Base-by-base conservation (phyloP, 2,888 invertebrate genomes). In the Ecliptopera silaceata region DNA sequence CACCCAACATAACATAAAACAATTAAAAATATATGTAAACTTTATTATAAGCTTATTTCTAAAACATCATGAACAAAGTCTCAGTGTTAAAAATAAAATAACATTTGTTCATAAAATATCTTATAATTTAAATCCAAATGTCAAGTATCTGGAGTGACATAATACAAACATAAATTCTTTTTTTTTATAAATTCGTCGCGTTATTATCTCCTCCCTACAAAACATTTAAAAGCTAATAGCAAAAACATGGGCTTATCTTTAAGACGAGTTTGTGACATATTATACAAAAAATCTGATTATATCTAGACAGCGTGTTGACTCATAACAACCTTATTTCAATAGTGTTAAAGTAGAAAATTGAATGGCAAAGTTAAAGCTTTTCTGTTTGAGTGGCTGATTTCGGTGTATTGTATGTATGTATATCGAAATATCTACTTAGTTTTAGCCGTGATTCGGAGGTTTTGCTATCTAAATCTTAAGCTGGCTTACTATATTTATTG, bases 231-330 rank as follows among this genome's bases (percentile, higher is more conserved):
- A 66, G 69, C 58, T 70, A 70, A 75, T 66, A 76, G 74, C 72
- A 71, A 81, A 79, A 77, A 77, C 71, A 64, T 62, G 58, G 36
- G 55, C 52, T 58, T 70, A 79, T 74, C 74, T 55, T 32, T 55
- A 74, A 82, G 81, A 78, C 78, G 64, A 70, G 72, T 72, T 73
- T 72, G 74, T 69, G 80, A 77, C 72, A 74, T 73, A 70, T 66
- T 59, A 67, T 38, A 50, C 49, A 72, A 75, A 73, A 79, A 74
- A 73, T 66, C 61, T 69, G 76, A 80, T 80, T 18, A 59, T 68
- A 68, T n/a, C 59, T 44, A 70, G 77, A 80, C 78, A 78, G 68
- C 58, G 56, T 57, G 17, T 31, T 31, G 12, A 29, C 10, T 20
- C 12, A 44, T 38, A 8, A 41, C 13, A 32, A 36, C 34, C 46